phyloP scores from a whole-genome alignment of 2,113 vertebrate species.

The Gambusia affinis region DNA sequence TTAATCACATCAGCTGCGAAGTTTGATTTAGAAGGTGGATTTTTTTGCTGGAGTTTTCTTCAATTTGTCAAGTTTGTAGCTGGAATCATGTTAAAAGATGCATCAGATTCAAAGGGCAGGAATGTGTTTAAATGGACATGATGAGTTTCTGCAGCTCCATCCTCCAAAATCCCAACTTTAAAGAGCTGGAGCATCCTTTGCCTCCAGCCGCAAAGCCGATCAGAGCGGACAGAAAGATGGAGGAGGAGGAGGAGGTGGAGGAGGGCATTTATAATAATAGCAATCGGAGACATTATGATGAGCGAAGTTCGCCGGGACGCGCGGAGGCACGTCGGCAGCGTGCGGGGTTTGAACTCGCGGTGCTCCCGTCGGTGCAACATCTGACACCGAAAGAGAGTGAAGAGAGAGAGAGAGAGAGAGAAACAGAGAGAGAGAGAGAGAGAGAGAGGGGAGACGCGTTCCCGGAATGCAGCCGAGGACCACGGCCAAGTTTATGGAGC shows the following conservation, averaged over 20 bases:
- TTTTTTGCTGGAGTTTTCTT: too few relatives aligned
- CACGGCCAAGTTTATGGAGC: constrained; percentile 60
- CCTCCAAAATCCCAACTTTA: too few relatives aligned
- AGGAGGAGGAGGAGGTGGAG: background rate
- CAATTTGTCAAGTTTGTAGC: too few relatives aligned
- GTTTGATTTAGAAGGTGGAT: too few relatives aligned
- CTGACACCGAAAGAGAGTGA: constrained; percentile 44
- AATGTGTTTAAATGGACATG: background rate
- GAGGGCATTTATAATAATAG: background rate
- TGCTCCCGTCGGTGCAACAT: constrained; percentile 62
- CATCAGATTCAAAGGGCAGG: background rate
- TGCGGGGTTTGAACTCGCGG: constrained; percentile 63
- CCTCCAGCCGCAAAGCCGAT: too few relatives aligned
- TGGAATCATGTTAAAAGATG: too few relatives aligned
- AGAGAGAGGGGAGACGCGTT: constrained; percentile 53
- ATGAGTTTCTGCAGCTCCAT: background rate
- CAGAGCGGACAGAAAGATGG: background rate
- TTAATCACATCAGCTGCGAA: constrained; percentile 17
- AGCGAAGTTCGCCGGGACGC: background rate
- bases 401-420: constrained; percentile 18
- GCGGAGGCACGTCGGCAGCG: constrained; percentile 49
- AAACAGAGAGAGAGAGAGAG: background rate
- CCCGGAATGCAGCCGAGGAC: constrained; percentile 65
- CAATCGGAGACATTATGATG: background rate
- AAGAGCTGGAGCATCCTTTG: too few relatives aligned